A percentile compares a stretch with the other conserved stretches of the same genome.
Evolutionary conservation across 1,140 invertebrate species (phyloP).

Genomic region (Belonocnema kinseyi): DNA sequence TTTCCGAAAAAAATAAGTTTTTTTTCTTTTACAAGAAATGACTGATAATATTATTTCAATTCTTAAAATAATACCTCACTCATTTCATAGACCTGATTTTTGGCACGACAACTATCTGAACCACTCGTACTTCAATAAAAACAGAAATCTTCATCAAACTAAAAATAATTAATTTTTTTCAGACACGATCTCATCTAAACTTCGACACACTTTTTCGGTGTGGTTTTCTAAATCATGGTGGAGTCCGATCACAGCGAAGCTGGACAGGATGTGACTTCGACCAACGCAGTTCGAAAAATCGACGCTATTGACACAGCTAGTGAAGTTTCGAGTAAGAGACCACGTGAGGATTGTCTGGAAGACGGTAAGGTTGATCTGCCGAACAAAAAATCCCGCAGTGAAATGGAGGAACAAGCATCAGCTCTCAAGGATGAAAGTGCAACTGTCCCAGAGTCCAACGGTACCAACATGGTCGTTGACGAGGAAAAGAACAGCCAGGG

Average conservation of each 20-base stretch:
- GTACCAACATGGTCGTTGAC: slow-evolving; percentile 5
- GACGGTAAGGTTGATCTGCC: slow-evolving; percentile 45
- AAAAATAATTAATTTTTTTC: not conserved
- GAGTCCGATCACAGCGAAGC: slow-evolving; percentile 61
- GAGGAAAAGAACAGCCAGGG: not conserved
- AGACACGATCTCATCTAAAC: not conserved
- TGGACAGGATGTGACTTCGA: slow-evolving; percentile 41
- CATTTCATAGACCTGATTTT: too few relatives aligned
- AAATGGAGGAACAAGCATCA: slow-evolving; percentile 33
- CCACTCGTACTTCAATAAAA: too few relatives aligned
- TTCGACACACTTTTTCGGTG: slow-evolving; percentile 11
- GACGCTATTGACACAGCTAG: slow-evolving; percentile 38
- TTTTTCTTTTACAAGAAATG: too few relatives aligned
- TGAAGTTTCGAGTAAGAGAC: slow-evolving; percentile 44
- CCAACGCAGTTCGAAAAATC: slow-evolving; percentile 37
- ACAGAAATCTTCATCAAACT: too few relatives aligned
- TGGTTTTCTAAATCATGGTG: slow-evolving; percentile 56
- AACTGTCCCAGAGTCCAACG: slow-evolving; percentile 36
- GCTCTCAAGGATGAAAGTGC: slow-evolving; percentile 16
- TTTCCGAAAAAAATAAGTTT: too few relatives aligned
- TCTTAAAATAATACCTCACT: too few relatives aligned
- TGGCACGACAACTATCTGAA: too few relatives aligned
- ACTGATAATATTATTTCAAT: too few relatives aligned
- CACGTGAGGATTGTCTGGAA: slow-evolving; percentile 39
- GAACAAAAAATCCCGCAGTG: slow-evolving; percentile 48